Conservation (phyloP, 2,888 invertebrate species). For the Geophilus truncorum region DNA sequence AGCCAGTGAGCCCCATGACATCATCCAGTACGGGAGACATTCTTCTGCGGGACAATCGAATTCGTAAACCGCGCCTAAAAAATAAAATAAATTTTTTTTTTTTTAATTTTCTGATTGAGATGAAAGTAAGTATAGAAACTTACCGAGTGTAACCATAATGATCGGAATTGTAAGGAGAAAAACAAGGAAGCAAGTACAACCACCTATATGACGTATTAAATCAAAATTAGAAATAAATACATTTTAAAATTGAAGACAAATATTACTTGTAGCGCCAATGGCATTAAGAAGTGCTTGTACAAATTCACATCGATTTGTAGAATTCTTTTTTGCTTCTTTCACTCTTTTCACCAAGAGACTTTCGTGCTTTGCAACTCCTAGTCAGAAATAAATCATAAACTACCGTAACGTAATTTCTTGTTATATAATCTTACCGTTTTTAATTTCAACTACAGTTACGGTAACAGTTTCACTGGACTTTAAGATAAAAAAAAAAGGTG, state of each 20-base stretch:
- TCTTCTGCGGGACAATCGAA: neutral
- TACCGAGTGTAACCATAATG: neutral
- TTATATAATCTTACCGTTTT: neutral
- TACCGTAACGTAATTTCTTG: neutral
- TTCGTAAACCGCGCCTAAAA: neutral
- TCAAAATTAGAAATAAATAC: neutral
- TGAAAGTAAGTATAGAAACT: neutral
- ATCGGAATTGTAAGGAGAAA: neutral
- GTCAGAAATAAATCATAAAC: neutral
- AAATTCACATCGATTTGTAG: neutral
- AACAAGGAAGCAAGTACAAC: neutral
- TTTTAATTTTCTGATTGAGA: neutral
- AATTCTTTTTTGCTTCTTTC: neutral
- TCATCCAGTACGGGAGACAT: neutral
- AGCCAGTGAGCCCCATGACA: neutral
- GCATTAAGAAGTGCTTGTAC: neutral
- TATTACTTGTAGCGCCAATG: neutral
- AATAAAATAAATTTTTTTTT: neutral
- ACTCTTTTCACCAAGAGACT: slow-evolving; percentile 3
- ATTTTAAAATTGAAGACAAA: neutral
- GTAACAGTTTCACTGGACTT: neutral
- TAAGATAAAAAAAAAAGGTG: no score
- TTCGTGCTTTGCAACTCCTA: neutral
- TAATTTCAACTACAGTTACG: neutral
- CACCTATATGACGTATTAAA: neutral